phyloP scores from a whole-genome alignment of 2,797 vertebrate species.

The Erpetoichthys calabaricus region DNA sequence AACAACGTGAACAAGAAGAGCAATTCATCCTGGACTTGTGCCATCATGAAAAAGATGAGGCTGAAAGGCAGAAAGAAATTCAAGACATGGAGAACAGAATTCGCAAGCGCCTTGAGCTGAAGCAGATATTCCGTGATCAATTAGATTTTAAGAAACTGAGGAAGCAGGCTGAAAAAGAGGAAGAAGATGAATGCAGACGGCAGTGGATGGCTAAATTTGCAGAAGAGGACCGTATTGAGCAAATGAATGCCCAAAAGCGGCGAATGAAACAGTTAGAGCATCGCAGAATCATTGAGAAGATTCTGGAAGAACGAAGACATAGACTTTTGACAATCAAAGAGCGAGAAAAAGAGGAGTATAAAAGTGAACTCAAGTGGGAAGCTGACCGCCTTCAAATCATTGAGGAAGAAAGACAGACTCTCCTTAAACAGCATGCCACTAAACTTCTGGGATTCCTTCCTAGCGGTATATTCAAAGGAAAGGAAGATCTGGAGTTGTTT shows the following conservation, averaged over 20 bases:
- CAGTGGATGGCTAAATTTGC: conserved; percentile 70
- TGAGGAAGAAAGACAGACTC: conserved; percentile 78
- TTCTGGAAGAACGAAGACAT: conserved; percentile 58
- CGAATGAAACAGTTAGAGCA: conserved; percentile 83
- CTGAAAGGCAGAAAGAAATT: conserved; percentile 48
- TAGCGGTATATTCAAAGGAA: conserved; percentile 67
- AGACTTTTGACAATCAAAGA: conserved; percentile 61
- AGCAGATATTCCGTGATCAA: conserved; percentile 60
- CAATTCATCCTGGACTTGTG: conserved; percentile 60
- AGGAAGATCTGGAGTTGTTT: conserved; percentile 68
- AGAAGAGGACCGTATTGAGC: conserved; percentile 74
- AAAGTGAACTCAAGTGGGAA: conserved; percentile 52
- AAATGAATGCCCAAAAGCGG: conserved; percentile 73
- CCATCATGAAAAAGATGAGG: conserved; percentile 65
- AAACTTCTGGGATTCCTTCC: conserved; percentile 77
- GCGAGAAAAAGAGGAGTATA: conserved; percentile 58
- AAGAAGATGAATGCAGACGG: conserved; percentile 63
- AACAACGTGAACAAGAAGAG: conserved; percentile 65
- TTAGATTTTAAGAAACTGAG: conserved; percentile 58
- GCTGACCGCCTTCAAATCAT: conserved; percentile 52
- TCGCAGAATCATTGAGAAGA: conserved; percentile 59
- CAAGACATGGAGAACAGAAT: conserved; percentile 72
- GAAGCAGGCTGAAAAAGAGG: conserved; percentile 51
- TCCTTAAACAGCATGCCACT: conserved; percentile 70
- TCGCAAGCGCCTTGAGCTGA: conserved; percentile 58